Conservation (phyloP, 2,888 invertebrate genomes). For the Sinelater perroti region DNA sequence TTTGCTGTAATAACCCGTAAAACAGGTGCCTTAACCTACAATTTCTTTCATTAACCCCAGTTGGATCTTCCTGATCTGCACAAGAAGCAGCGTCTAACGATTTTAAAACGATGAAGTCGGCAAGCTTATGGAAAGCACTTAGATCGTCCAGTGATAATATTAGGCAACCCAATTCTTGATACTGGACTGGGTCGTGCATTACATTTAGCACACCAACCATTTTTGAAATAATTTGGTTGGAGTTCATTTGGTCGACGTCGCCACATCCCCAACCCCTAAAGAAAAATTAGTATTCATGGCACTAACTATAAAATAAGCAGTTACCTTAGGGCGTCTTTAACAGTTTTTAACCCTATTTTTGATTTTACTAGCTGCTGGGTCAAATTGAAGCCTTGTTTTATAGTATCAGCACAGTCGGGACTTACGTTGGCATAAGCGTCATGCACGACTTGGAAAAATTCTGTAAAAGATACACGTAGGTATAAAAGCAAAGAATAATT, state of each 20-base stretch:
- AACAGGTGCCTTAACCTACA: neutral
- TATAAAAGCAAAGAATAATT: no score
- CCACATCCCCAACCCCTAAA: slow-evolving; percentile 10
- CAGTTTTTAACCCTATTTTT: neutral
- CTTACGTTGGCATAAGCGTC: slow-evolving; percentile 17
- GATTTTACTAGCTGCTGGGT: slow-evolving; percentile 5
- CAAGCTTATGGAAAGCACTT: neutral
- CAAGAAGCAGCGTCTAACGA: neutral
- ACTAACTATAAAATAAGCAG: neutral
- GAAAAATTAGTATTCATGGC: neutral
- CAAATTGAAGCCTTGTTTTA: slow-evolving; percentile 5
- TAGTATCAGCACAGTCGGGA: slow-evolving; percentile 3
- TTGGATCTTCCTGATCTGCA: neutral
- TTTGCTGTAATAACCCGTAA: neutral
- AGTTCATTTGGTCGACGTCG: slow-evolving; percentile 3
- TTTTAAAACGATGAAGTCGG: slow-evolving; percentile 1
- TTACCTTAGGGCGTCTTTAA: neutral
- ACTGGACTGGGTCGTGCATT: neutral
- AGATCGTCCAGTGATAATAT: neutral
- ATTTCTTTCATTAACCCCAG: neutral
- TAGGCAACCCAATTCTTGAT: slow-evolving; percentile 1
- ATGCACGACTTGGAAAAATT: slow-evolving; percentile 8
- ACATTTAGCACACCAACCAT: slow-evolving; percentile 4
- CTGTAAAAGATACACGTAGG: no score
- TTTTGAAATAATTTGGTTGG: neutral